Conservation (phyloP, 2,888 invertebrate species). For the Spodoptera picta region DNA sequence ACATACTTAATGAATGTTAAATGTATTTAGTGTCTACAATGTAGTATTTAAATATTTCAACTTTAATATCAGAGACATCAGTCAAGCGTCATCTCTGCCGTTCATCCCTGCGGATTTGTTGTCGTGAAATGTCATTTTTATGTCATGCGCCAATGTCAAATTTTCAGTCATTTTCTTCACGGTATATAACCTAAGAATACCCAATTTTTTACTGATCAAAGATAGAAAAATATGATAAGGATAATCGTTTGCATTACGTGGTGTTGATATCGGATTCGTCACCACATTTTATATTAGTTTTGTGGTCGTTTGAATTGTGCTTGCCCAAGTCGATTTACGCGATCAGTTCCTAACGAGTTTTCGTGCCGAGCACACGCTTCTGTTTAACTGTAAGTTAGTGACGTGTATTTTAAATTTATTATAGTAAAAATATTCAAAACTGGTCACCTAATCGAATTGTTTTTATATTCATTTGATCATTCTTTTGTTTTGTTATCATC, state of each 20-base stretch:
- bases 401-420: constrained; percentile 44
- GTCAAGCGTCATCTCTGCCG: no score
- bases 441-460: constrained; percentile 3
- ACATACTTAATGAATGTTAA: no score
- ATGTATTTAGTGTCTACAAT: no score
- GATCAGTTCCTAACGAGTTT: constrained; percentile 70
- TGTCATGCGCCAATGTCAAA: background rate
- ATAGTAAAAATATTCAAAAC: constrained; percentile 11
- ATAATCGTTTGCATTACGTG: constrained; percentile 36
- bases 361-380: constrained; percentile 65
- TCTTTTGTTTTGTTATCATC: constrained; percentile 27
- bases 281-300: constrained; percentile 39
- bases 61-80: no score
- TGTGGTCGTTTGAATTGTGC: constrained; percentile 20
- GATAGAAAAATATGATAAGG: constrained; percentile 32
- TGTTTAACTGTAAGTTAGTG: constrained; percentile 67
- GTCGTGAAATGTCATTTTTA: no score
- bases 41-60: no score
- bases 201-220: constrained; percentile 14
- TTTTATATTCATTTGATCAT: constrained; percentile 7
- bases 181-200: background rate
- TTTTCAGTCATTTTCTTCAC: background rate
- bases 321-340: constrained; percentile 19
- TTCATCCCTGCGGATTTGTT: no score
- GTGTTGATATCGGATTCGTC: constrained; percentile 43